These are phyloP conservation scores for Numida meleagris DNA, from an alignment of 2,113 vertebrate species.

Conservation along the genomic window DNA sequence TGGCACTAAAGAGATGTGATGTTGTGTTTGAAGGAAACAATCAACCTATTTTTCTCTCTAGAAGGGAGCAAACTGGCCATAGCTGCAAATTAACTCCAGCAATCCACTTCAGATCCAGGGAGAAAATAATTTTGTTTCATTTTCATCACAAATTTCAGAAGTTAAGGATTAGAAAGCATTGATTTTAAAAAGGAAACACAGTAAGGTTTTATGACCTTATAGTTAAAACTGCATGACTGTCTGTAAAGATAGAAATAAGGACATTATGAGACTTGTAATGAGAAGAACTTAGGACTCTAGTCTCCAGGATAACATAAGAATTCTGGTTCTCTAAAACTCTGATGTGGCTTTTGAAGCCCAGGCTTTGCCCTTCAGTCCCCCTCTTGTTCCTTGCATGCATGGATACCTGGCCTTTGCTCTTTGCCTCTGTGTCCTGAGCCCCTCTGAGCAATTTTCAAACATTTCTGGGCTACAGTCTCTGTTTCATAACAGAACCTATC, in stretches of 20 bases:
- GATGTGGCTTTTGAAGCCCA: neutral
- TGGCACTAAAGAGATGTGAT: neutral
- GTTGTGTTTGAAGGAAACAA: neutral
- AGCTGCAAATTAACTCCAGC: neutral
- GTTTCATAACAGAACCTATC: neutral
- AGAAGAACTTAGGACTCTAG: neutral
- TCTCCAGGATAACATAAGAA: neutral
- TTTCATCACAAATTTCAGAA: neutral
- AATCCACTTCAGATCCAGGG: neutral
- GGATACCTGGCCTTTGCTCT: neutral
- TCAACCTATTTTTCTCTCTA: neutral
- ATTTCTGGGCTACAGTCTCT: neutral
- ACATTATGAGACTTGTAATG: neutral
- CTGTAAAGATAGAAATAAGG: neutral
- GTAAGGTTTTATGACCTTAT: neutral
- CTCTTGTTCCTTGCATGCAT: slow-evolving; percentile 1
- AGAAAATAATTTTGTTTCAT: neutral
- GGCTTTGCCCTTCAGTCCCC: neutral
- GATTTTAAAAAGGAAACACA: neutral
- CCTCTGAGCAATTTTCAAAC: neutral
- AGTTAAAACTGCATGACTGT: neutral
- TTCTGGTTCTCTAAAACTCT: neutral
- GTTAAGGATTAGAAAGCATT: neutral
- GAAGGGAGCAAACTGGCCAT: neutral
- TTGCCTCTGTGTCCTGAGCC: neutral